Percentiles rank a stretch among this genome's conserved stretches.
Evolutionary conservation across 2,888 invertebrate genomes (phyloP).

Genomic region (Epistrophe eligans): DNA sequence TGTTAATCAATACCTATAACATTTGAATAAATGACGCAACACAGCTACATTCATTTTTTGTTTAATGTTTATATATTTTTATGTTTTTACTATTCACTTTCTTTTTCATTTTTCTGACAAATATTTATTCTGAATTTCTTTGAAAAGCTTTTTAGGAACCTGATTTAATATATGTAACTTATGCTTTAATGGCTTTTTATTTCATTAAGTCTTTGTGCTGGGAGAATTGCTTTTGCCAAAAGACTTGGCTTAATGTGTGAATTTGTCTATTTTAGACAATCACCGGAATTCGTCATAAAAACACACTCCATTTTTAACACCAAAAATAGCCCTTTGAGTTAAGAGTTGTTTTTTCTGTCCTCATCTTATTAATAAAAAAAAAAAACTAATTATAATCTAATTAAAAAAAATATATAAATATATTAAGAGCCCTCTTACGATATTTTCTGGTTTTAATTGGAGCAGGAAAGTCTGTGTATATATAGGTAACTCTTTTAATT

Average conservation of each 20-base stretch:
- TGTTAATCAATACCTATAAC: constrained; percentile 6
- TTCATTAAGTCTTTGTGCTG: not conserved
- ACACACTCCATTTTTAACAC: constrained; percentile 10
- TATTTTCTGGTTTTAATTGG: constrained; percentile 23
- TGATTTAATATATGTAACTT: not conserved
- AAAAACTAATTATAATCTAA: too few species aligned
- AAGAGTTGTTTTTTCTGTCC: not conserved
- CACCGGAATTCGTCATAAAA: constrained; percentile 52
- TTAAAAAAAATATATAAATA: not conserved
- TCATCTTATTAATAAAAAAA: too few species aligned
- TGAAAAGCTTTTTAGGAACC: not conserved
- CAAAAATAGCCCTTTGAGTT: constrained; percentile 49
- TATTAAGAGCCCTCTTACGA: not conserved
- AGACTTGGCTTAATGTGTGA: constrained; percentile 34
- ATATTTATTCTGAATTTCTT: constrained; percentile 15
- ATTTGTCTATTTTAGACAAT: constrained; percentile 45
- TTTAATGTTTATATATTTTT: not conserved
- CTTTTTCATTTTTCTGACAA: not conserved
- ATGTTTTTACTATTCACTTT: constrained; percentile 16
- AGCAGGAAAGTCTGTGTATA: not conserved
- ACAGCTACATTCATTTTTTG: not conserved
- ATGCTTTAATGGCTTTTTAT: not conserved
- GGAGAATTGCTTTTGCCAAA: not conserved
- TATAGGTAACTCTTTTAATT: constrained; percentile 19
- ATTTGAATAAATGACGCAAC: constrained; percentile 18